Percentiles rank a stretch among this genome's conserved stretches.
Conservation (phyloP, 2,797 vertebrate species). For the Poecilia picta region DNA sequence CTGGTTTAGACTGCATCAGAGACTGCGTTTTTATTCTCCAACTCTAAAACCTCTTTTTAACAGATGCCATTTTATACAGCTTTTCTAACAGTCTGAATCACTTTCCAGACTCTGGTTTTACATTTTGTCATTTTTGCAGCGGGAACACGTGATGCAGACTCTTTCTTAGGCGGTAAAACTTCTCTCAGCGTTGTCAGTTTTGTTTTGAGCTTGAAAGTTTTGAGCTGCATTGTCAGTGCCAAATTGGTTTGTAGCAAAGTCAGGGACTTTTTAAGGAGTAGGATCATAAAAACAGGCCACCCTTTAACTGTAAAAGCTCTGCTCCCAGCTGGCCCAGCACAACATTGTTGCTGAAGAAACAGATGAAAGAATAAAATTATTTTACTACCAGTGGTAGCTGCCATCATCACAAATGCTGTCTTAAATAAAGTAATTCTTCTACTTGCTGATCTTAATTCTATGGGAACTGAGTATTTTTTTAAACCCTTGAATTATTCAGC, state of each 20-base stretch:
- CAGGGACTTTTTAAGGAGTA: constrained; percentile 65
- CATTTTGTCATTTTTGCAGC: constrained; percentile 74
- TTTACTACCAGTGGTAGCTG: constrained; percentile 63
- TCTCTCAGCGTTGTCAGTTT: constrained; percentile 64
- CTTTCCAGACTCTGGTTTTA: constrained; percentile 74
- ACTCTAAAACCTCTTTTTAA: constrained; percentile 83
- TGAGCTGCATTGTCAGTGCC: constrained; percentile 71
- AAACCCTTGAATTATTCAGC: constrained; percentile 43
- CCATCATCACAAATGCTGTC: constrained; percentile 63
- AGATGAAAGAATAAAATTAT: constrained; percentile 59
- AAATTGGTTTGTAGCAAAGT: constrained; percentile 73
- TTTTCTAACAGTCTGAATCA: constrained; percentile 78
- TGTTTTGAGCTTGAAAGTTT: constrained; percentile 67
- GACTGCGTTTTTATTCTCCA: constrained; percentile 83
- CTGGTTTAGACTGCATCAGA: constrained; percentile 83
- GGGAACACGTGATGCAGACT: constrained; percentile 61
- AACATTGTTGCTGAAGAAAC: constrained; percentile 49
- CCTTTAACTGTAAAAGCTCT: constrained; percentile 58
- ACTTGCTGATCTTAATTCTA: constrained; percentile 63
- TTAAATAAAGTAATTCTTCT: constrained; percentile 63
- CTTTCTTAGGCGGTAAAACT: constrained; percentile 59
- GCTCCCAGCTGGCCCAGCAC: constrained; percentile 56
- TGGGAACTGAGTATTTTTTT: constrained; percentile 45
- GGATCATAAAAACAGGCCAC: constrained; percentile 55
- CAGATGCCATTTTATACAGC: constrained; percentile 85